phyloP scores from a whole-genome alignment of 2,113 vertebrate genomes.

The Coryphaenoides rupestris region DNA sequence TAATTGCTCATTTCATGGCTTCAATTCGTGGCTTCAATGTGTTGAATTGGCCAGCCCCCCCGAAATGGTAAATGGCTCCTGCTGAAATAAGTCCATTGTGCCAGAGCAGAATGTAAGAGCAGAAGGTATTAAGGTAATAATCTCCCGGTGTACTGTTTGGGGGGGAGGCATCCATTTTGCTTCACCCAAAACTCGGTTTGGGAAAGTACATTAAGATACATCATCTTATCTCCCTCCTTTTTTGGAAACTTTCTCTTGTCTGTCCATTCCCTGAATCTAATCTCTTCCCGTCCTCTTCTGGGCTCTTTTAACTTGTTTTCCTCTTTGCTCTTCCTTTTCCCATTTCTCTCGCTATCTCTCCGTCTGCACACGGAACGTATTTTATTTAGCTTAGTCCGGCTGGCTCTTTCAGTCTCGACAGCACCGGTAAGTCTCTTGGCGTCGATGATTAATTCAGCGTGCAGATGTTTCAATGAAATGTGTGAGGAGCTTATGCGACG shows the following conservation, averaged over 20 bases:
- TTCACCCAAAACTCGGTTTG: slow-evolving; percentile 29
- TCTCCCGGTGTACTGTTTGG: too few species aligned
- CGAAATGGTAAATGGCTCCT: slow-evolving; percentile 43
- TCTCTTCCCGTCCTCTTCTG: slow-evolving; percentile 14
- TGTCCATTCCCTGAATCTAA: slow-evolving; percentile 1
- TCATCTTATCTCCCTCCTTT: slow-evolving; percentile 18
- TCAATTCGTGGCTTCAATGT: too few species aligned
- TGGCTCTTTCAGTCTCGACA: background rate
- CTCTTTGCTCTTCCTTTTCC: background rate
- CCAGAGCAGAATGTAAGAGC: slow-evolving; percentile 36
- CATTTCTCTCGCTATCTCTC: background rate
- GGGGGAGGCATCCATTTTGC: slow-evolving; percentile 20
- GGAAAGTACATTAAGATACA: slow-evolving; percentile 26
- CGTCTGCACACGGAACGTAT: slow-evolving; percentile 4
- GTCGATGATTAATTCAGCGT: background rate
- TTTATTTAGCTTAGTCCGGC: slow-evolving; percentile 4
- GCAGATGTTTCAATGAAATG: background rate
- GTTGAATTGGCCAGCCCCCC: slow-evolving; percentile 28
- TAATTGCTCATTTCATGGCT: too few species aligned
- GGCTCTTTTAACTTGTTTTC: slow-evolving; percentile 2
- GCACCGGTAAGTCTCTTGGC: background rate
- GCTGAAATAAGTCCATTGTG: slow-evolving; percentile 47
- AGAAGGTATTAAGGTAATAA: slow-evolving; percentile 33
- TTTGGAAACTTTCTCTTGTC: background rate
- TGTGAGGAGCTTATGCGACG: too few species aligned